These are phyloP conservation scores for Bursaphelenchus okinawaensis DNA, from an alignment of 2,888 invertebrate genomes.

Conservation along the genomic window DNA sequence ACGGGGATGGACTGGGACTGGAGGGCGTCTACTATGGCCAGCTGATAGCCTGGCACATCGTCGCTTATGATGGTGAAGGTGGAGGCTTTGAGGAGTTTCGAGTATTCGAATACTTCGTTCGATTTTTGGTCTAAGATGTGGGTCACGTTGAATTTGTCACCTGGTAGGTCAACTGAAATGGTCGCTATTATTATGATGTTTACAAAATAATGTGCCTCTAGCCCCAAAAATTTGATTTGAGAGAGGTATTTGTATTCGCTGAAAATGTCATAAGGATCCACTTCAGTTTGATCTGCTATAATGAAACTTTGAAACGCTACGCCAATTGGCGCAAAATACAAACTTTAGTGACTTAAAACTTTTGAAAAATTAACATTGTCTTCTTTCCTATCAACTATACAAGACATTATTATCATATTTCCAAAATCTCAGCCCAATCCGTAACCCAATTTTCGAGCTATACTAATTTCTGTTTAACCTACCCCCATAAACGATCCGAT, in stretches of 20 bases:
- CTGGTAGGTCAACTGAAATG: neutral
- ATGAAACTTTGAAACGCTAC: too few species aligned
- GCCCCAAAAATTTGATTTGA: too few species aligned
- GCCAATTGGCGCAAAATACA: too few species aligned
- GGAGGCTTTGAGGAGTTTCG: conserved; percentile 17
- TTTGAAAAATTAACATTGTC: too few species aligned
- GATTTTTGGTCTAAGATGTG: neutral
- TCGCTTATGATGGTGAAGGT: conserved; percentile 19
- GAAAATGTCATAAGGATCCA: too few species aligned
- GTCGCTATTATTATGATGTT: too few species aligned
- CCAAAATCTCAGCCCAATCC: neutral
- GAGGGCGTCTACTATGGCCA: conserved; percentile 18
- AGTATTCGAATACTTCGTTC: neutral
- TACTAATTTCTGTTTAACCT: too few species aligned
- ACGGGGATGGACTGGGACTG: conserved; percentile 22
- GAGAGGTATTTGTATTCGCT: too few species aligned
- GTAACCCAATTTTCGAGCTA: too few species aligned
- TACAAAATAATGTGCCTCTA: too few species aligned
- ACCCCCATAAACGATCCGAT: neutral
- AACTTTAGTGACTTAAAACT: too few species aligned
- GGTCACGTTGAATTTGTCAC: neutral
- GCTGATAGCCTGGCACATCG: conserved; percentile 18
- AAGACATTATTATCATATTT: neutral
- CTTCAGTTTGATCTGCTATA: too few species aligned
- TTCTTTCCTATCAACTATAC: neutral